Percentiles rank a stretch among this genome's conserved stretches.
phyloP scores from a whole-genome alignment of 1,140 invertebrate genomes.

The Saccostrea echinata region DNA sequence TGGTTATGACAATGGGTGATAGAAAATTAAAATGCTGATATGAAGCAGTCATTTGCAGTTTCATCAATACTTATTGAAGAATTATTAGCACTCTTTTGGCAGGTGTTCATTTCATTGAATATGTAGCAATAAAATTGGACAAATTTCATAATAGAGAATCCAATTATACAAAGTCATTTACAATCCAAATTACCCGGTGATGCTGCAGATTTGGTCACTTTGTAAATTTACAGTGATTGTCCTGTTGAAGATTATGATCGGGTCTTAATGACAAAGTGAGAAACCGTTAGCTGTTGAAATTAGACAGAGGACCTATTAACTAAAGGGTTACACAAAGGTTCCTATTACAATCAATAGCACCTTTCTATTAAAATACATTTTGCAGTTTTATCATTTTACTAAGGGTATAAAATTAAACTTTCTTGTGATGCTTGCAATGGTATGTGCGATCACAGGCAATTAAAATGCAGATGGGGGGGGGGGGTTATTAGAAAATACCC shows the following conservation, averaged over 20 bases:
- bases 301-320: background rate
- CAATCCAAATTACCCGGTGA: slow-evolving; percentile 1
- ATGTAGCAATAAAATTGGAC: slow-evolving; percentile 35
- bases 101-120: slow-evolving; percentile 32
- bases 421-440: too few relatives aligned
- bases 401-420: too few relatives aligned
- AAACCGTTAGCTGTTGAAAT: slow-evolving; percentile 2
- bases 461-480: too few relatives aligned
- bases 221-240: slow-evolving; percentile 24
- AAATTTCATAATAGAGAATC: slow-evolving; percentile 15
- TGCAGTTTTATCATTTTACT: background rate
- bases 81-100: slow-evolving; percentile 7
- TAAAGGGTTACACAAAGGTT: background rate
- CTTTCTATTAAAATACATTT: background rate
- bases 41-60: slow-evolving; percentile 9
- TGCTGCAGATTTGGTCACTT: slow-evolving; percentile 31
- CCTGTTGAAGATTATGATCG: background rate
- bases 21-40: slow-evolving; percentile 31
- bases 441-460: too few relatives aligned
- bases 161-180: slow-evolving; percentile 2
- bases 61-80: slow-evolving; percentile 35
- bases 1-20: slow-evolving; percentile 2
- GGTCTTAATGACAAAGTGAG: slow-evolving; percentile 28
- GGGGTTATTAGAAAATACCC: too few relatives aligned
- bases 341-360: background rate